Percentiles rank a stretch among this genome's conserved stretches.
phyloP scores from a whole-genome alignment of 1,140 invertebrate genomes.

The Hyles vespertilio region DNA sequence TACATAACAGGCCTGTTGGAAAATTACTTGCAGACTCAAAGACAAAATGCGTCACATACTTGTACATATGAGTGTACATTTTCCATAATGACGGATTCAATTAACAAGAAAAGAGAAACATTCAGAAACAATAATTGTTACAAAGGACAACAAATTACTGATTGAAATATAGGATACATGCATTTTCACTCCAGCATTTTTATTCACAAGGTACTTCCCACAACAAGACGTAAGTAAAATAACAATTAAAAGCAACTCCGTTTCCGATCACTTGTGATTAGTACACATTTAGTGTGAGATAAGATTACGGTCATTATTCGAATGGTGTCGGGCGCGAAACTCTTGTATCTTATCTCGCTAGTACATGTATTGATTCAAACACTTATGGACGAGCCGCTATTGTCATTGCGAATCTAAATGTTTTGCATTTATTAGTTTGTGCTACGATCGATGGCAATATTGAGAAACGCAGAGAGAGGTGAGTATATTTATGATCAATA shows the following conservation, averaged over 20 bases:
- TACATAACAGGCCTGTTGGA: too few species aligned
- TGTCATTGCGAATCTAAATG: conserved; percentile 29
- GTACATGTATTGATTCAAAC: conserved; percentile 44
- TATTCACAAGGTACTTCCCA: not conserved
- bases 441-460: conserved; percentile 17
- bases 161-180: too few species aligned
- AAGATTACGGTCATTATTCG: conserved; percentile 47
- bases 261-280: conserved; percentile 14
- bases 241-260: not conserved
- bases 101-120: not conserved
- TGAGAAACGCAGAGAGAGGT: conserved; percentile 23
- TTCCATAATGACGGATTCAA: not conserved
- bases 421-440: conserved; percentile 19
- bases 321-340: conserved; percentile 21
- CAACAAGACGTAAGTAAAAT: conserved; percentile 14
- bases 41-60: too few species aligned
- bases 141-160: too few species aligned
- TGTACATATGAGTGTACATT: not conserved
- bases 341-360: conserved; percentile 47
- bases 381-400: conserved; percentile 30
- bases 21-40: too few species aligned
- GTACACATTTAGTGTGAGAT: conserved; percentile 29
- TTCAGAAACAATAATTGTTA: too few species aligned
- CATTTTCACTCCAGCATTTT: too few species aligned
- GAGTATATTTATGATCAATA: conserved; percentile 10